A percentile compares a stretch with the other conserved stretches of the same genome.
Evolutionary conservation across 2,888 invertebrate species (phyloP).

Genomic region (Parnassius glacialis): DNA sequence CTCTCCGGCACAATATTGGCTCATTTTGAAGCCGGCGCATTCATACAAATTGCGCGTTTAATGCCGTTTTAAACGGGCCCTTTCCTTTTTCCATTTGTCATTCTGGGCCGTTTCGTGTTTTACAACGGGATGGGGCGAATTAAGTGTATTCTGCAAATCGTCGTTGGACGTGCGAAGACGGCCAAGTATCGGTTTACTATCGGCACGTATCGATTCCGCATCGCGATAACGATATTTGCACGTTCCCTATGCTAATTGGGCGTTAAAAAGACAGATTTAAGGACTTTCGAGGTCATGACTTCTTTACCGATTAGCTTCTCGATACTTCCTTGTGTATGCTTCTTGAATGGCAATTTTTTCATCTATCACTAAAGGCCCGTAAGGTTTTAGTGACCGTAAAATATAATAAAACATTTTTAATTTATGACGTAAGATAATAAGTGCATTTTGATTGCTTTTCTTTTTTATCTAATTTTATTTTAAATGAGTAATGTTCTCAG

Average conservation of each 20-base stretch:
- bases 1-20: constrained; percentile 60
- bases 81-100: constrained; percentile 76
- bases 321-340: background rate
- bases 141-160: constrained; percentile 65
- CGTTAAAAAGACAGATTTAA: constrained; percentile 26
- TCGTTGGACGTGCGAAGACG: constrained; percentile 51
- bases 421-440: too few species aligned
- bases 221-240: constrained; percentile 28
- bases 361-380: too few species aligned
- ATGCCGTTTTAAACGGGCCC: constrained; percentile 56
- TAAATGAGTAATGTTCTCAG: too few species aligned
- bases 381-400: too few species aligned
- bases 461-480: too few species aligned
- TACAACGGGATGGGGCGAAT: constrained; percentile 67
- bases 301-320: constrained; percentile 9
- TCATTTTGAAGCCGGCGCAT: constrained; percentile 52
- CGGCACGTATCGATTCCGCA: constrained; percentile 35
- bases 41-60: constrained; percentile 71
- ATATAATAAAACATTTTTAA: too few species aligned
- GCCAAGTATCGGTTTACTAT: constrained; percentile 41
- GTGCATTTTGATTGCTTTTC: too few species aligned
- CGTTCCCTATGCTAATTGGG: constrained; percentile 31
- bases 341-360: too few species aligned
- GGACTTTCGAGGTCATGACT: constrained; percentile 6
- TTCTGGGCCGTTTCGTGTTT: constrained; percentile 56